Evolutionary conservation across 2,113 vertebrate species (phyloP).

Genomic region (Hippopotamus amphibius): DNA sequence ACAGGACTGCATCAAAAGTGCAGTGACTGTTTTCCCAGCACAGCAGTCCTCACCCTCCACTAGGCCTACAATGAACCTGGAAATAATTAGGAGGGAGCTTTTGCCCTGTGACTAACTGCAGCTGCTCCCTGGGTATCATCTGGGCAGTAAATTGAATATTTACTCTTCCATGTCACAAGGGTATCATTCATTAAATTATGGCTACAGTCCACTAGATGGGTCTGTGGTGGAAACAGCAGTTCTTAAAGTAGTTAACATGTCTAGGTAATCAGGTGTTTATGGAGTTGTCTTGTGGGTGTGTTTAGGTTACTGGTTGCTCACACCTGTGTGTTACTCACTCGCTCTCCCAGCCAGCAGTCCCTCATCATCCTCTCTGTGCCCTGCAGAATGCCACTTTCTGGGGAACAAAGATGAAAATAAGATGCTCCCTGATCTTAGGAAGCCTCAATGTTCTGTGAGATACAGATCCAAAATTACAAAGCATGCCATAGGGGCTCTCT

Average conservation of each 20-base stretch:
- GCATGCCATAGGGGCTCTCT: background rate
- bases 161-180: too few relatives aligned
- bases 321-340: too few relatives aligned
- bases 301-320: too few relatives aligned
- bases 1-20: too few relatives aligned
- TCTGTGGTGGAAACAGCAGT: background rate
- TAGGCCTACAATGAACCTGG: background rate
- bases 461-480: background rate
- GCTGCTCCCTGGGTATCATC: background rate
- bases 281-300: too few relatives aligned
- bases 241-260: background rate
- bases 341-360: too few relatives aligned
- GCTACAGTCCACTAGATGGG: background rate
- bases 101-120: background rate
- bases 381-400: too few relatives aligned
- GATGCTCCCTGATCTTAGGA: background rate
- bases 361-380: too few relatives aligned
- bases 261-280: background rate
- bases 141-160: constrained; percentile 12
- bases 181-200: background rate
- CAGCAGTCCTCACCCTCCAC: background rate
- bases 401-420: too few relatives aligned
- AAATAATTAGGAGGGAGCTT: background rate
- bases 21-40: background rate
- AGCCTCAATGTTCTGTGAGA: background rate